These are phyloP conservation scores for Lepus americanus DNA, from an alignment of 2,113 vertebrate genomes.

Conservation along the genomic window DNA sequence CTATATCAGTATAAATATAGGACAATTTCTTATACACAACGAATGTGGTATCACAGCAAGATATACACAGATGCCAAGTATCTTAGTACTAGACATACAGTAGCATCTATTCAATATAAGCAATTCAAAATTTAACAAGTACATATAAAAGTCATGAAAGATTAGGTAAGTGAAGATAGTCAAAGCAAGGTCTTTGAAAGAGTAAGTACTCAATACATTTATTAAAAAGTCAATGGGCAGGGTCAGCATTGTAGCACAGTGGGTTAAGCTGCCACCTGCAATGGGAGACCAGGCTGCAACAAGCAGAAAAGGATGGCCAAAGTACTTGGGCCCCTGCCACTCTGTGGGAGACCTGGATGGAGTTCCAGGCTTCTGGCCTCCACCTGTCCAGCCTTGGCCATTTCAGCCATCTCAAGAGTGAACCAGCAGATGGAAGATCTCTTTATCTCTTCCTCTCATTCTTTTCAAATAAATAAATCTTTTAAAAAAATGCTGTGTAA, in stretches of 20 bases:
- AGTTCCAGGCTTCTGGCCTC: too few relatives aligned
- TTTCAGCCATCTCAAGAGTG: too few relatives aligned
- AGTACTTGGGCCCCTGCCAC: too few relatives aligned
- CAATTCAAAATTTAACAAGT: constrained; percentile 38
- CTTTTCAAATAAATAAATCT: too few relatives aligned
- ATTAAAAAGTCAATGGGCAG: not conserved
- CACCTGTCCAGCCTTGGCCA: too few relatives aligned
- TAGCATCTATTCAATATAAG: constrained; percentile 5
- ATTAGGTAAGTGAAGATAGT: not conserved
- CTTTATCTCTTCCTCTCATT: too few relatives aligned
- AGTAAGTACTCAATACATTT: constrained; percentile 20
- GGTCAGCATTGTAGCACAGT: too few relatives aligned
- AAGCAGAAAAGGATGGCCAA: too few relatives aligned
- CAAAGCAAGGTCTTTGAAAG: constrained; percentile 31
- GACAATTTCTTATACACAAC: not conserved
- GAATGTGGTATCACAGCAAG: not conserved
- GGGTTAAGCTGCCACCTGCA: too few relatives aligned
- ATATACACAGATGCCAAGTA: not conserved
- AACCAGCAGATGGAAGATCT: too few relatives aligned
- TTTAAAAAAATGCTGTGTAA: not conserved
- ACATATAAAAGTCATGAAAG: not conserved
- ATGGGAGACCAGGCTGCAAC: too few relatives aligned
- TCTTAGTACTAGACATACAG: not conserved
- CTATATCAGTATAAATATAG: not conserved
- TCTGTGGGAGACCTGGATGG: too few relatives aligned